A percentile compares a stretch with the other conserved stretches of the same genome.
Evolutionary conservation across 2,888 invertebrate genomes (phyloP).

Genomic region (Campoletis raptor): DNA sequence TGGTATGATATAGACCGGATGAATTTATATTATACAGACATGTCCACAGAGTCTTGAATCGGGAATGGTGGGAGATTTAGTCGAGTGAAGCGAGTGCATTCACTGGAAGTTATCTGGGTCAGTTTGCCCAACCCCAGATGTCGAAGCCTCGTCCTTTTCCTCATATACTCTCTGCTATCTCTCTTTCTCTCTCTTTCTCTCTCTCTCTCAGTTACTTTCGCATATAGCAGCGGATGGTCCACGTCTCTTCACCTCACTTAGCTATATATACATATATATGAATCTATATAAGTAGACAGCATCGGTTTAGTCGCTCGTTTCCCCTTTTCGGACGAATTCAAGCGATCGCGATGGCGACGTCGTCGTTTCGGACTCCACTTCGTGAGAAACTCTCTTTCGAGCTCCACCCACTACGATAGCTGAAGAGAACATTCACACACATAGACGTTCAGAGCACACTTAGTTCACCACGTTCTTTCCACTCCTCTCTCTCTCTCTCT

Average conservation of each 20-base stretch:
- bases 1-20: constrained; percentile 53
- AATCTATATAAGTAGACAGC: constrained; percentile 34
- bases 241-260: constrained; percentile 15
- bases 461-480: background rate
- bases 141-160: constrained; percentile 65
- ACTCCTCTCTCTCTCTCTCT: constrained; percentile 24
- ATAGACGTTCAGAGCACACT: background rate
- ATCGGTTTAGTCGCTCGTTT: constrained; percentile 32
- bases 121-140: constrained; percentile 79
- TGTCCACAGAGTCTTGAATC: constrained; percentile 50
- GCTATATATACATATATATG: background rate
- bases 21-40: constrained; percentile 64
- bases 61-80: constrained; percentile 30
- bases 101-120: constrained; percentile 80
- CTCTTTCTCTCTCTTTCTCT: background rate
- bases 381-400: constrained; percentile 20
- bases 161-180: constrained; percentile 35
- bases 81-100: constrained; percentile 75
- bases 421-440: constrained; percentile 13
- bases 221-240: constrained; percentile 36
- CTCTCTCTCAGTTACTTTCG: background rate
- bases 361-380: constrained; percentile 45
- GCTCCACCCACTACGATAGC: constrained; percentile 48
- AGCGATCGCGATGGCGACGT: constrained; percentile 38
- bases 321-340: constrained; percentile 25